Conservation (phyloP, 2,113 vertebrate genomes). For the Hystrix brachyura region DNA sequence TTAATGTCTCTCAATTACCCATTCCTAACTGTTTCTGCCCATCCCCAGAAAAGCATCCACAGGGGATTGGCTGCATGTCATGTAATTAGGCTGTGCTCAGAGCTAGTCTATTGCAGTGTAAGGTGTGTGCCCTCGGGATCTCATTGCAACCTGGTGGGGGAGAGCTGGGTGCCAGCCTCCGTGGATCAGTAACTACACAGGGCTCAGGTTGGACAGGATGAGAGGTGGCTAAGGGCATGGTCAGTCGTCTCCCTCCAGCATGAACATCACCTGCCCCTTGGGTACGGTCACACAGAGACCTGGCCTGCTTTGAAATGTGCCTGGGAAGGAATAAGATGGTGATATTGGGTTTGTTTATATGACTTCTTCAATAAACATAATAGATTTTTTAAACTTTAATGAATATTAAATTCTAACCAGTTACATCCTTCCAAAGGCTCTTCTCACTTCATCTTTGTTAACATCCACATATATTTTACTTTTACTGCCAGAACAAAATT, state of each 20-base stretch:
- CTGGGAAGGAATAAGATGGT: not conserved
- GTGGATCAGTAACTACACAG: not conserved
- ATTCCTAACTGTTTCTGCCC: slow-evolving; percentile 17
- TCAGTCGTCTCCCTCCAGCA: not conserved
- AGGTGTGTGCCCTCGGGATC: not conserved
- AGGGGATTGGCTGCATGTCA: slow-evolving; percentile 10
- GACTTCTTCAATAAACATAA: slow-evolving; percentile 58
- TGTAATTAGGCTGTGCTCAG: slow-evolving; percentile 65
- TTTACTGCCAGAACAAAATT: slow-evolving; percentile 68
- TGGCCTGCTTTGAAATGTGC: not conserved
- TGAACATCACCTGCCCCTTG: not conserved
- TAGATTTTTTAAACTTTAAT: slow-evolving; percentile 57
- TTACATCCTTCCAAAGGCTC: slow-evolving; percentile 59
- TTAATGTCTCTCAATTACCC: slow-evolving; percentile 52
- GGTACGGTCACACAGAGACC: not conserved
- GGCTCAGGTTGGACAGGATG: not conserved
- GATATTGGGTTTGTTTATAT: slow-evolving; percentile 18
- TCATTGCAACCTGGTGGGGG: accelerated
- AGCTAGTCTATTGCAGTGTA: not conserved
- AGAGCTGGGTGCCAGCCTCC: not conserved
- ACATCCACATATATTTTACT: slow-evolving; percentile 66
- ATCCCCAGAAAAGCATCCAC: slow-evolving; percentile 45
- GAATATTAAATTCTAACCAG: slow-evolving; percentile 74
- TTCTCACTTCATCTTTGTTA: slow-evolving; percentile 64
- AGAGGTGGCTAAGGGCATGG: not conserved